Conservation (phyloP, 2,113 vertebrate genomes). For the Etheostoma spectabile region DNA sequence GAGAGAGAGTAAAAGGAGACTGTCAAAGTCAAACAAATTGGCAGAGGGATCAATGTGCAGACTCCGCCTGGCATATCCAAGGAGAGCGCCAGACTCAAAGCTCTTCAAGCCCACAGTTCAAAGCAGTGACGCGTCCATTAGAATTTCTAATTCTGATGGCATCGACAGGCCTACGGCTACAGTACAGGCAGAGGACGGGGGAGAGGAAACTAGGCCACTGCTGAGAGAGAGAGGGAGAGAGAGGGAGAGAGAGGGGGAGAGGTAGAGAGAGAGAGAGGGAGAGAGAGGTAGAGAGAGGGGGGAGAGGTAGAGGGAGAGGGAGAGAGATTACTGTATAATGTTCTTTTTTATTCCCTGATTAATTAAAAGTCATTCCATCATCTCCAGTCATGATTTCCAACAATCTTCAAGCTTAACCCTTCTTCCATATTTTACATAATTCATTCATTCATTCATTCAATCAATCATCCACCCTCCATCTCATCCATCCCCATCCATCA, state of each 20-base stretch:
- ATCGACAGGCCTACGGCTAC: constrained; percentile 73
- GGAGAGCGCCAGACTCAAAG: constrained; percentile 76
- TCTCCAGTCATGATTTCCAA: neutral
- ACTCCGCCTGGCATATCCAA: constrained; percentile 70
- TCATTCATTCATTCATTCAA: neutral
- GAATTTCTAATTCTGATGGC: constrained; percentile 80
- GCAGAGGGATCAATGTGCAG: constrained; percentile 77
- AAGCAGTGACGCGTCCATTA: constrained; percentile 78
- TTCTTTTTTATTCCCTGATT: constrained; percentile 26
- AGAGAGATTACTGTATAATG: constrained; percentile 30
- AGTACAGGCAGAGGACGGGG: constrained; percentile 47
- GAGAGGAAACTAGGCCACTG: constrained; percentile 74
- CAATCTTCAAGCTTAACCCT: neutral
- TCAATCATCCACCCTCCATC: too few species aligned
- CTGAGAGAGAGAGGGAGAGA: constrained; percentile 22
- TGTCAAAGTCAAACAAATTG: constrained; percentile 79
- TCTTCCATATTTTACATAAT: neutral
- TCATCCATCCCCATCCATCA: too few species aligned
- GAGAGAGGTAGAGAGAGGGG: neutral
- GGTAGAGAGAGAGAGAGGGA: neutral
- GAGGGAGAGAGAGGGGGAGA: constrained; percentile 2
- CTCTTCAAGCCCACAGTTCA: constrained; percentile 79
- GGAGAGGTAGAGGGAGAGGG: neutral
- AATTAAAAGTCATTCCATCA: neutral
- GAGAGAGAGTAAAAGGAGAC: constrained; percentile 47